A percentile compares a stretch with the other conserved stretches of the same genome.
These are phyloP conservation scores for Mya arenaria DNA, from an alignment of 1,140 invertebrate genomes.

Conservation along the genomic window DNA sequence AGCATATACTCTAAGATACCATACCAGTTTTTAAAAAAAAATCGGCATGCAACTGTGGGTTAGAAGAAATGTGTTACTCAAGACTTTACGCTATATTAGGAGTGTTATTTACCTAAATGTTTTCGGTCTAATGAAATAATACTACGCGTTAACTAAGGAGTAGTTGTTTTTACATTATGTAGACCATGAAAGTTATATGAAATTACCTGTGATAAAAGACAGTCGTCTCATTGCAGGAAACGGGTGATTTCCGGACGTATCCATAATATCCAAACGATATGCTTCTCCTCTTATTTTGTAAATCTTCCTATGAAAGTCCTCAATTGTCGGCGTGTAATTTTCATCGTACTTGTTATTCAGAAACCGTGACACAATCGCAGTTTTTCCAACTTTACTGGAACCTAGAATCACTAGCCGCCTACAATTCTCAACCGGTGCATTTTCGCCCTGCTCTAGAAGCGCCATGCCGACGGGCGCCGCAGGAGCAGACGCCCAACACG, in stretches of 20 bases:
- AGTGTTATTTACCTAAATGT: too few relatives aligned
- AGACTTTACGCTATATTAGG: too few relatives aligned
- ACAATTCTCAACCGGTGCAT: slow-evolving; percentile 89
- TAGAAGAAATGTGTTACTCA: too few relatives aligned
- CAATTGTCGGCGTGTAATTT: slow-evolving; percentile 30
- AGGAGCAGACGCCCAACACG: slow-evolving; percentile 13
- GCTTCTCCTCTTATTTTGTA: slow-evolving; percentile 38
- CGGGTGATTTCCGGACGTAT: slow-evolving; percentile 34
- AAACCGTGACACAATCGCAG: slow-evolving; percentile 94
- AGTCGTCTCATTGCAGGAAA: slow-evolving; percentile 28
- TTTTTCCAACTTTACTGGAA: slow-evolving; percentile 90
- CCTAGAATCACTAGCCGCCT: slow-evolving; percentile 81
- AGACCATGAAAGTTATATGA: too few relatives aligned
- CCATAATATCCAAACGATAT: slow-evolving; percentile 37
- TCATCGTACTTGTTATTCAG: slow-evolving; percentile 85
- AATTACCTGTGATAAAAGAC: slow-evolving; percentile 38
- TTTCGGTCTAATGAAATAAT: too few relatives aligned
- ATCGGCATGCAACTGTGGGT: too few relatives aligned
- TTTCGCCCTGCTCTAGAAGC: slow-evolving; percentile 73
- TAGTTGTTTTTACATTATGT: too few relatives aligned
- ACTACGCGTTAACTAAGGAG: too few relatives aligned
- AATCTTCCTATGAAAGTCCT: slow-evolving; percentile 47
- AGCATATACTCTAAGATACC: too few relatives aligned
- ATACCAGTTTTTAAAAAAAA: too few relatives aligned
- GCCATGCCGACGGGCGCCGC: slow-evolving; percentile 35